Percentiles rank a stretch among this genome's conserved stretches.
Evolutionary conservation across 2,888 invertebrate genomes (phyloP).

Genomic region (Hyposoter didymator): DNA sequence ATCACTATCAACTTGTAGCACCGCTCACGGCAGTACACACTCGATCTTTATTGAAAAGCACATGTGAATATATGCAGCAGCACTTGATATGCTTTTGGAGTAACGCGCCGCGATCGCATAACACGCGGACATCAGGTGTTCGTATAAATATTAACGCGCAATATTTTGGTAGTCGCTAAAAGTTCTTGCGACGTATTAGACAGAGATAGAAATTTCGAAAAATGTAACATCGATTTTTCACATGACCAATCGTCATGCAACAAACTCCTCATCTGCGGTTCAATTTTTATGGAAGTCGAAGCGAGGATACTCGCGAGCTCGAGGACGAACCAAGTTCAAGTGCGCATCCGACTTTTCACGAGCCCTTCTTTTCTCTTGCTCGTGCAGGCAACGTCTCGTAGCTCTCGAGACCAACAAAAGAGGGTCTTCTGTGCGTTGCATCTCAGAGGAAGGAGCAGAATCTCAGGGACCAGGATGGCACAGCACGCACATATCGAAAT

Average conservation of each 20-base stretch:
- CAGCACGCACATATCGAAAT: conserved; percentile 56
- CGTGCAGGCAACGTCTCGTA: conserved; percentile 7
- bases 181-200: not conserved
- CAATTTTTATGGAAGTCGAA: not conserved
- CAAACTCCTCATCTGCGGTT: not conserved
- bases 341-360: conserved; percentile 39
- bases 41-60: conserved; percentile 11
- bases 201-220: not conserved
- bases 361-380: conserved; percentile 26
- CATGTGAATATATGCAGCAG: not conserved
- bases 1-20: not conserved
- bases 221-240: not conserved
- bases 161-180: not conserved
- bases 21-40: not conserved
- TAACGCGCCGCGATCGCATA: not conserved
- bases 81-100: not conserved
- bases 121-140: not conserved
- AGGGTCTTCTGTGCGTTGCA: conserved; percentile 36
- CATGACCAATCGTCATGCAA: not conserved
- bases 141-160: conserved; percentile 16
- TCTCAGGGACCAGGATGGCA: conserved; percentile 11
- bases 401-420: conserved; percentile 62
- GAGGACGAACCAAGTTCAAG: conserved; percentile 51
- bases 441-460: conserved; percentile 28
- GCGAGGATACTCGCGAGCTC: not conserved